phyloP scores from a whole-genome alignment of 2,797 vertebrate species.

The Chelidonichthys spinosus region DNA sequence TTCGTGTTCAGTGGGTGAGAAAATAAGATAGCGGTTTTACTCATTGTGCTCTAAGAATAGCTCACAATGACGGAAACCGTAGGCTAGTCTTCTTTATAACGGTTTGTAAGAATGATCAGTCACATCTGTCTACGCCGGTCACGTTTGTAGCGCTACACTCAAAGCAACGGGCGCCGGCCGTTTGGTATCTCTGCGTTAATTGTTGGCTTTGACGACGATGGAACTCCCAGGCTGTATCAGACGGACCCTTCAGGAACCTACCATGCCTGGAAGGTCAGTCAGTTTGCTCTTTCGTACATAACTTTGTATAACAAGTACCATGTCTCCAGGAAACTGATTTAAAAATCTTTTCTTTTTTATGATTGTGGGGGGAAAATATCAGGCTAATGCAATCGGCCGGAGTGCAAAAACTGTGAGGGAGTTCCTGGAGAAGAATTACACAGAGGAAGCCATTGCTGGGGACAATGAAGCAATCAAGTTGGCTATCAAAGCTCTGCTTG shows the following conservation, averaged over 20 bases:
- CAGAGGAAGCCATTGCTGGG: constrained; percentile 85
- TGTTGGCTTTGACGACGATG: constrained; percentile 88
- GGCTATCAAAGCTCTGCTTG: constrained; percentile 88
- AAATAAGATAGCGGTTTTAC: neutral
- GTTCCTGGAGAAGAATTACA: constrained; percentile 91
- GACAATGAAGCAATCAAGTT: constrained; percentile 87
- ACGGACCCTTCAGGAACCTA: constrained; percentile 90
- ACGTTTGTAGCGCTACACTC: constrained; percentile 83
- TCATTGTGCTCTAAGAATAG: neutral
- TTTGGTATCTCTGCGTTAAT: constrained; percentile 90
- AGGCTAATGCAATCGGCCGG: constrained; percentile 88
- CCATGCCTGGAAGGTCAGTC: constrained; percentile 88
- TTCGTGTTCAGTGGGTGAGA: neutral
- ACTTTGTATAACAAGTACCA: neutral
- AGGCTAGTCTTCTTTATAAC: neutral
- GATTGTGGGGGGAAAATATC: neutral
- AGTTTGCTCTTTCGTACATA: neutral
- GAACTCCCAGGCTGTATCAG: constrained; percentile 88
- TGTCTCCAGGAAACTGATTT: neutral
- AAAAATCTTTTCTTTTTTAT: neutral
- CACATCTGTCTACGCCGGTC: neutral
- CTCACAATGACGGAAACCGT: neutral
- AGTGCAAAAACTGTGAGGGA: constrained; percentile 88
- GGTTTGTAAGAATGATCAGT: constrained; percentile 4
- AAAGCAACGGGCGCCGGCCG: constrained; percentile 88